Conservation (phyloP, 2,113 vertebrate species). For the Ginglymostoma cirratum region DNA sequence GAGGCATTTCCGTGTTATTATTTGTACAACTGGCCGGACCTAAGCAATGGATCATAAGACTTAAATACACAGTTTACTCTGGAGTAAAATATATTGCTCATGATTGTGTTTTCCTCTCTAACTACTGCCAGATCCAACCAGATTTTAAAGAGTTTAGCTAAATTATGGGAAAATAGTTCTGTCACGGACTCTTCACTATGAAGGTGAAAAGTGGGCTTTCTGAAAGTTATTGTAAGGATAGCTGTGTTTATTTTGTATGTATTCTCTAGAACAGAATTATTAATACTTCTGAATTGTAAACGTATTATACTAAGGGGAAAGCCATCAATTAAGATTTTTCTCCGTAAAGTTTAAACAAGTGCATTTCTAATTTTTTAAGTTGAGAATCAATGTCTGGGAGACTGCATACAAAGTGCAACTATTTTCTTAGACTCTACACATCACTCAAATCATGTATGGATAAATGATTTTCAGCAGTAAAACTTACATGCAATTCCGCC, state of each 20-base stretch:
- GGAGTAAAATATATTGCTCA: conserved; percentile 32
- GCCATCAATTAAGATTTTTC: neutral
- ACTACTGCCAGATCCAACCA: conserved; percentile 10
- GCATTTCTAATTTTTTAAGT: neutral
- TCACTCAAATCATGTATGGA: neutral
- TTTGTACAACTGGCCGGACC: conserved; percentile 28
- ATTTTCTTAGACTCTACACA: neutral
- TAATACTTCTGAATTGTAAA: neutral
- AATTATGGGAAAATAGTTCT: conserved; percentile 23
- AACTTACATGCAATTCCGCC: neutral
- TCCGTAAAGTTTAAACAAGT: neutral
- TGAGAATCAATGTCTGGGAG: neutral
- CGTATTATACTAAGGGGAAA: neutral
- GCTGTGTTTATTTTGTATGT: neutral
- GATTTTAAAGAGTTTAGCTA: neutral
- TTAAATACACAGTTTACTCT: conserved; percentile 22
- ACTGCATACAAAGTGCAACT: neutral
- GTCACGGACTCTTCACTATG: conserved; percentile 5
- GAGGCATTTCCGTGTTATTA: conserved; percentile 27
- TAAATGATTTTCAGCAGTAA: neutral
- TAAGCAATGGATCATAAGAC: conserved; percentile 3
- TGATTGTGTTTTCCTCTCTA: conserved; percentile 15
- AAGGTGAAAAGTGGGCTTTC: conserved; percentile 16
- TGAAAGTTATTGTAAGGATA: neutral
- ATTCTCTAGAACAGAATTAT: neutral